Conservation (phyloP, 1,140 invertebrate species). For the Lasioglossum baleicum region DNA sequence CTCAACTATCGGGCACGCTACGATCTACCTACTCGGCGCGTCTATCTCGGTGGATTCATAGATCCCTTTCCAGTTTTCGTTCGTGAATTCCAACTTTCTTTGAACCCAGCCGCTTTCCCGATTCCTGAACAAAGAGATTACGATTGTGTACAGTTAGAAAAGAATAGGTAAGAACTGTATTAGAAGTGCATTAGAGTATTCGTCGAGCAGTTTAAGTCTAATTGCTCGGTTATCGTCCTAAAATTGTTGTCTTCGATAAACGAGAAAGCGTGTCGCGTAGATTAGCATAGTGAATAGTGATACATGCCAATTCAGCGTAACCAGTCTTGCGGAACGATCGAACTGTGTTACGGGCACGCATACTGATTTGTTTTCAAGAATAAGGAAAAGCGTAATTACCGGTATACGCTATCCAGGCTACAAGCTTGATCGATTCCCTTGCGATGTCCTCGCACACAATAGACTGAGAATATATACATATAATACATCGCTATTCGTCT, state of each 20-base stretch:
- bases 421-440: slow-evolving; percentile 39
- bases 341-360: slow-evolving; percentile 13
- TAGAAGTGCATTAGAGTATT: no score
- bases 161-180: no score
- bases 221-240: no score
- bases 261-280: no score
- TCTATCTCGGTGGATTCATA: background rate
- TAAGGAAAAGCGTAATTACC: slow-evolving; percentile 43
- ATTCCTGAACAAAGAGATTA: no score
- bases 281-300: slow-evolving; percentile 3
- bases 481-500: slow-evolving; percentile 17
- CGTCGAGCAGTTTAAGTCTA: no score
- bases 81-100: background rate
- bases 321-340: slow-evolving; percentile 24
- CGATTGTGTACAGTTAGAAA: no score
- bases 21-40: background rate
- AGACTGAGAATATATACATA: slow-evolving; percentile 33
- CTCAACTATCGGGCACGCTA: slow-evolving; percentile 56
- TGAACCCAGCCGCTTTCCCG: no score
- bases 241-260: no score
- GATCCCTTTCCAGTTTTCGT: slow-evolving; percentile 18
- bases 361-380: slow-evolving; percentile 34
- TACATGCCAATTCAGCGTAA: slow-evolving; percentile 20
- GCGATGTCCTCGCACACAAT: slow-evolving; percentile 12
- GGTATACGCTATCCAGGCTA: slow-evolving; percentile 27